A percentile compares a stretch with the other conserved stretches of the same genome.
Conservation (phyloP, 2,797 vertebrate species). For the Lindbergichthys nudifrons region DNA sequence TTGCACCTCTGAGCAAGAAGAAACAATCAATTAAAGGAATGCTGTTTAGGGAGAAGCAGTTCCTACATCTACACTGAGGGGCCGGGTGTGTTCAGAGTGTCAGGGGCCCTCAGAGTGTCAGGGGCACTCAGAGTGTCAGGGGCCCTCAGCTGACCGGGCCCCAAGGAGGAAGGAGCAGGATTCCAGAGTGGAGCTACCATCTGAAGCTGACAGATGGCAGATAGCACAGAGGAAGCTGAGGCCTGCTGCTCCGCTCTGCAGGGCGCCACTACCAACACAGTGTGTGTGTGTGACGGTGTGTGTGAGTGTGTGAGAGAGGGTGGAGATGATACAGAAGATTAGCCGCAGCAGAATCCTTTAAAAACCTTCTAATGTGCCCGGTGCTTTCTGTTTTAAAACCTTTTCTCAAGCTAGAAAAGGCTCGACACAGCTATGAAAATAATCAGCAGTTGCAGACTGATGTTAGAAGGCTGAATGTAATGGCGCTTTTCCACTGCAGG, state of each 20-base stretch:
- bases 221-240: constrained; percentile 51
- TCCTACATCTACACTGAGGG: neutral
- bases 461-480: too few species aligned
- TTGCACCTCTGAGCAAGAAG: neutral
- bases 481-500: too few species aligned
- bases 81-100: neutral
- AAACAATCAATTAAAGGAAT: neutral
- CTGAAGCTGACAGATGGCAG: constrained; percentile 72
- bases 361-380: constrained; percentile 20
- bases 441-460: neutral
- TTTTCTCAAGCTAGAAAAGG: constrained; percentile 13
- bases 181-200: constrained; percentile 57
- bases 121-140: constrained; percentile 7
- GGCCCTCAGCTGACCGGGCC: neutral
- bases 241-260: constrained; percentile 55
- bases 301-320: constrained; percentile 7
- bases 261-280: constrained; percentile 34
- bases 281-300: neutral
- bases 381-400: constrained; percentile 28
- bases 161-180: constrained; percentile 49
- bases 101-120: neutral
- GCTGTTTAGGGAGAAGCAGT: neutral
- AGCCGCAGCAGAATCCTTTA: constrained; percentile 45
- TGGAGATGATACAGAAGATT: constrained; percentile 38
- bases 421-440: neutral